These are phyloP conservation scores for Aphelenchoides besseyi DNA, from an alignment of 1,140 invertebrate genomes.

Conservation along the genomic window DNA sequence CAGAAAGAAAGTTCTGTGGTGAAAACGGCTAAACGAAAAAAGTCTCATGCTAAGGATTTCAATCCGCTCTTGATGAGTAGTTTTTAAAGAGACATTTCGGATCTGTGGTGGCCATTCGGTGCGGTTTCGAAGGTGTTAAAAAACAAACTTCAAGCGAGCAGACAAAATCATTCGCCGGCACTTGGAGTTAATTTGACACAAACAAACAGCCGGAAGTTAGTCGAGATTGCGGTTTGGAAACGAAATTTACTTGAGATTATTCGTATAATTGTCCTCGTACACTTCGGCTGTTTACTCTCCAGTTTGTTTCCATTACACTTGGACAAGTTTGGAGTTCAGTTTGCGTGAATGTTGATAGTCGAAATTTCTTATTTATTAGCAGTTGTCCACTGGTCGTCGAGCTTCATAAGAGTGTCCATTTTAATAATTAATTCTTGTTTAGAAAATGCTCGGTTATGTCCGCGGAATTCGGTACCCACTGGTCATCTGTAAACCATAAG, in stretches of 20 bases:
- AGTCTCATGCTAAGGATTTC: background rate
- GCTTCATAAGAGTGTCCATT: too few relatives aligned
- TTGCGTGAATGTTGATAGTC: background rate
- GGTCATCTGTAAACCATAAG: background rate
- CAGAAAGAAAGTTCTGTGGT: background rate
- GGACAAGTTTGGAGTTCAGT: background rate
- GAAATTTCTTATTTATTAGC: background rate
- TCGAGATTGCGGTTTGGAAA: background rate
- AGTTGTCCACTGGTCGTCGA: too few relatives aligned
- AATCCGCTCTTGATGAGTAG: background rate
- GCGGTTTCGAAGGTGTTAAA: background rate
- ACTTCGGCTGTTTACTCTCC: too few relatives aligned
- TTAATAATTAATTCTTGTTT: background rate
- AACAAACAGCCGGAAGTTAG: background rate
- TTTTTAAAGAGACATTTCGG: background rate
- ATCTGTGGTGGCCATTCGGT: background rate
- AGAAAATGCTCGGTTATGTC: background rate
- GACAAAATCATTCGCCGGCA: background rate
- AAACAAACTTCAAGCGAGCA: background rate
- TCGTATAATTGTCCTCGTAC: too few relatives aligned
- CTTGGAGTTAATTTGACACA: background rate
- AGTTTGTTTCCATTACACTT: background rate
- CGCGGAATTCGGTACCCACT: background rate
- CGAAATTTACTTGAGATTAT: background rate
- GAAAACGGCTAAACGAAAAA: background rate